A percentile compares a stretch with the other conserved stretches of the same genome.
Evolutionary conservation across 2,113 vertebrate genomes (phyloP).

Genomic region (Oryzias woworae): DNA sequence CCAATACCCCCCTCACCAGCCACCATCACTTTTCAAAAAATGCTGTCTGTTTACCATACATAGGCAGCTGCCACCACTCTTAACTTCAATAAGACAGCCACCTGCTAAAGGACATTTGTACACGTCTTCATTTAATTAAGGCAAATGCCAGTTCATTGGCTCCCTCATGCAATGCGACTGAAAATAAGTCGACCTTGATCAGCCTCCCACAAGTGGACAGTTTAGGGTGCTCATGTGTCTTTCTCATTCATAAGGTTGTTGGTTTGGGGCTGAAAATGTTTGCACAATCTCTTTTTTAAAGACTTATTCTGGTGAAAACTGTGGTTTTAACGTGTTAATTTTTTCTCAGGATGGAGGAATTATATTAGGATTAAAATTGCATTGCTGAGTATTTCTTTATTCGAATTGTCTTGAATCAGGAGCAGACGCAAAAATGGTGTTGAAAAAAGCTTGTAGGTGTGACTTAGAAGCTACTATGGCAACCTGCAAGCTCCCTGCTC

Average conservation of each 20-base stretch:
- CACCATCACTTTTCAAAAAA: conserved; percentile 72
- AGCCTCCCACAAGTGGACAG: conserved; percentile 48
- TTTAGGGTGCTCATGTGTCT: conserved; percentile 31
- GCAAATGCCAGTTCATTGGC: conserved; percentile 76
- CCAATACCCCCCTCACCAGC: conserved; percentile 46
- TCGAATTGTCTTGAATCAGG: too few relatives aligned
- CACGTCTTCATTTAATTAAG: conserved; percentile 83
- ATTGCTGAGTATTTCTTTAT: too few relatives aligned
- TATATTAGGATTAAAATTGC: too few relatives aligned
- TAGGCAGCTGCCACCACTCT: conserved; percentile 78
- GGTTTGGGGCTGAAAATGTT: conserved; percentile 40
- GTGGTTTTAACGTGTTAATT: too few relatives aligned
- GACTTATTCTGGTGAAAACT: too few relatives aligned
- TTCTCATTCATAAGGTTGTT: conserved; percentile 33
- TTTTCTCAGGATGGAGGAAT: too few relatives aligned
- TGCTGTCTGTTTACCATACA: conserved; percentile 75
- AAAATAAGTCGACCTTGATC: conserved; percentile 77
- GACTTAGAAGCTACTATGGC: too few relatives aligned
- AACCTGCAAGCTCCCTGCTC: too few relatives aligned
- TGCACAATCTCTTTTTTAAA: background rate
- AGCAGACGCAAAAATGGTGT: too few relatives aligned
- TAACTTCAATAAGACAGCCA: conserved; percentile 77
- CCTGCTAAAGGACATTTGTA: conserved; percentile 80
- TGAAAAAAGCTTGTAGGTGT: too few relatives aligned
- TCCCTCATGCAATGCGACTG: conserved; percentile 71